A percentile compares a stretch with the other conserved stretches of the same genome.
These are phyloP conservation scores for Gambusia affinis DNA, from an alignment of 2,113 vertebrate genomes.

Conservation along the genomic window DNA sequence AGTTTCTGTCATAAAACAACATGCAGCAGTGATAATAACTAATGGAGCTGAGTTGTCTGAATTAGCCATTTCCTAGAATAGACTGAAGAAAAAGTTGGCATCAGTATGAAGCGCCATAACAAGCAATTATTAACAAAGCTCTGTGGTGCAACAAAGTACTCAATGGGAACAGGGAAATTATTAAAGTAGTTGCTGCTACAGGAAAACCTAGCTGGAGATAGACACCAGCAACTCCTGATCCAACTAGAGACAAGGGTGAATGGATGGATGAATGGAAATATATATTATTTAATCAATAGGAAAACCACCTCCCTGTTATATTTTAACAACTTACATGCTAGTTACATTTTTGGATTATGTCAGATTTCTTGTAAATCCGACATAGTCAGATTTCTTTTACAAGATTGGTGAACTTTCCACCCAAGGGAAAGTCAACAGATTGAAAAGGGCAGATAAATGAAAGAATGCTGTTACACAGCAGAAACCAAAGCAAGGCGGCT, in stretches of 20 bases:
- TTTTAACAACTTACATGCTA: constrained; percentile 3
- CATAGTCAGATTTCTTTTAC: too few species aligned
- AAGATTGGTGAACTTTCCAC: constrained; percentile 10
- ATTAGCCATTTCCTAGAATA: neutral
- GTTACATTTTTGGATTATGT: constrained; percentile 23
- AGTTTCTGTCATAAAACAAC: constrained; percentile 55
- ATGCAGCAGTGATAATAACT: constrained; percentile 38
- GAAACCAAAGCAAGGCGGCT: neutral
- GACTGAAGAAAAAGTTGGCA: neutral
- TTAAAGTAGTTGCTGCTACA: too few species aligned
- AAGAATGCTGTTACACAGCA: constrained; percentile 3
- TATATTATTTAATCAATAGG: neutral
- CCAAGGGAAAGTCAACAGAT: neutral
- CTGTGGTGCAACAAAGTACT: neutral
- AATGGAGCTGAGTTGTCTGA: constrained; percentile 18
- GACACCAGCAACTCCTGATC: too few species aligned
- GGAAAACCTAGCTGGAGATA: too few species aligned
- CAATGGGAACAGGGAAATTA: too few species aligned
- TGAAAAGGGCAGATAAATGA: constrained; percentile 2
- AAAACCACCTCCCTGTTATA: constrained; percentile 23
- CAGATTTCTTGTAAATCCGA: neutral
- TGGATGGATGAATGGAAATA: too few species aligned
- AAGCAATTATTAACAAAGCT: neutral
- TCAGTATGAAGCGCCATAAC: neutral
- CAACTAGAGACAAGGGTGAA: too few species aligned